These are phyloP conservation scores for Marronus borbonicus DNA, from an alignment of 2,888 invertebrate genomes.

Conservation along the genomic window DNA sequence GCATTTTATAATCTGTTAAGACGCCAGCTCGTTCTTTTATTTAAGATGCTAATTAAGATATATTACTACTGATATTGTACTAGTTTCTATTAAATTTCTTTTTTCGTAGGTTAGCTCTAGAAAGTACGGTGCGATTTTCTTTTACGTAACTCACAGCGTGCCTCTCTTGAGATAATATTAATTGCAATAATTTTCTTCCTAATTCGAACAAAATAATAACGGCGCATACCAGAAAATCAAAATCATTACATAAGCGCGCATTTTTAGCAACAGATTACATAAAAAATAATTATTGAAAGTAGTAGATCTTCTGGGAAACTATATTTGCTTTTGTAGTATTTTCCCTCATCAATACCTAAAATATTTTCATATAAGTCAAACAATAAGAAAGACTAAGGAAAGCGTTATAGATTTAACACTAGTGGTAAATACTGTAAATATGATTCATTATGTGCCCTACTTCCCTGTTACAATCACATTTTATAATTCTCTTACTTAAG, in stretches of 20 bases:
- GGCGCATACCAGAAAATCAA: neutral
- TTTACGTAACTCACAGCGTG: slow-evolving; percentile 18
- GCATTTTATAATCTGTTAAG: slow-evolving; percentile 55
- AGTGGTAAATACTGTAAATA: too few relatives aligned
- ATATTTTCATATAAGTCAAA: too few relatives aligned
- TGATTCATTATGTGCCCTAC: too few relatives aligned
- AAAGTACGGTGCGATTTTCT: slow-evolving; percentile 34
- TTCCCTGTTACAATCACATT: too few relatives aligned
- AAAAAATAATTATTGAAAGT: neutral
- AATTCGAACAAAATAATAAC: neutral
- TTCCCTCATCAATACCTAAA: too few relatives aligned
- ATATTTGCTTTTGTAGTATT: too few relatives aligned
- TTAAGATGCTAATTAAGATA: slow-evolving; percentile 58
- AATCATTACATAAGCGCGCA: neutral
- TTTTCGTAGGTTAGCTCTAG: slow-evolving; percentile 23
- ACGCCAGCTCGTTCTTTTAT: slow-evolving; percentile 48
- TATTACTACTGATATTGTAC: slow-evolving; percentile 24
- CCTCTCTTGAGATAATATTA: slow-evolving; percentile 29
- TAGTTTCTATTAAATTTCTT: slow-evolving; percentile 44
- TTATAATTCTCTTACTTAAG: too few relatives aligned
- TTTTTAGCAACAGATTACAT: neutral
- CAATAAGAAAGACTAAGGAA: too few relatives aligned
- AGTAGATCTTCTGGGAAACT: too few relatives aligned
- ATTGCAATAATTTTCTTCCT: slow-evolving; percentile 18
- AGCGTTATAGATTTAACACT: too few relatives aligned